Evolutionary conservation across 2,113 vertebrate species (phyloP).

Genomic region (Tychaedon coryphoeus): DNA sequence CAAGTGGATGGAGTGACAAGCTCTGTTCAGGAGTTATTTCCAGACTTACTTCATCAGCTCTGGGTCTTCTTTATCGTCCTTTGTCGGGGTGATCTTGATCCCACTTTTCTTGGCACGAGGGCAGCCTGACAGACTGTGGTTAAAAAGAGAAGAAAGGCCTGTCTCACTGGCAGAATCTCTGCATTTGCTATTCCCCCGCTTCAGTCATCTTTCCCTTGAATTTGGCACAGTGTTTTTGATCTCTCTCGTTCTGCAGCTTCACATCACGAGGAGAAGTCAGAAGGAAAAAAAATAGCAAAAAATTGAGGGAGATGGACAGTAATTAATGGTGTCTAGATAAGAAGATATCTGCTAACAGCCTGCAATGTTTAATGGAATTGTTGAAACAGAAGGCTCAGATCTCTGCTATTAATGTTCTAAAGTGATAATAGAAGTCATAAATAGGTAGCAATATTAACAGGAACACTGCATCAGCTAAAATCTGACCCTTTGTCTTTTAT

Average conservation of each 20-base stretch:
- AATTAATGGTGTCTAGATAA: constrained; percentile 64
- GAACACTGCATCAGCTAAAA: constrained; percentile 63
- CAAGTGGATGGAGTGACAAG: not conserved
- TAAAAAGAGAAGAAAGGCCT: constrained; percentile 54
- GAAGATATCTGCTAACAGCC: constrained; percentile 58
- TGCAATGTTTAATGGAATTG: constrained; percentile 61
- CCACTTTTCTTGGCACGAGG: constrained; percentile 99
- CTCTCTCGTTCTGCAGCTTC: constrained; percentile 41
- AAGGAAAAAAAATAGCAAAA: not conserved
- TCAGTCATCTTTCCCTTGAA: constrained; percentile 7
- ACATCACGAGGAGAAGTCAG: constrained; percentile 34
- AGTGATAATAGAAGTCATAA: constrained; percentile 66
- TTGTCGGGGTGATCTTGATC: constrained; percentile 92
- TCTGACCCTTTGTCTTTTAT: constrained; percentile 62
- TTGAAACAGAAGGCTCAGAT: constrained; percentile 61
- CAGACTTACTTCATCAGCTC: constrained; percentile 98
- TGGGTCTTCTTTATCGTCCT: constrained; percentile 98
- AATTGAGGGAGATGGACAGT: constrained; percentile 50
- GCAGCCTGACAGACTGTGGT: constrained; percentile 96
- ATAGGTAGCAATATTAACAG: constrained; percentile 45
- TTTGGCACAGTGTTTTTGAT: constrained; percentile 52
- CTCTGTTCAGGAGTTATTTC: not conserved
- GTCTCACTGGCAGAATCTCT: constrained; percentile 22
- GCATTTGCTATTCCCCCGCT: not conserved
- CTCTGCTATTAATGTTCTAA: constrained; percentile 59